Evolutionary conservation across 2,888 invertebrate species (phyloP), one percentile per base, ranked within the genome.

Genomic region (Bembecia ichneumoniformis): DNA sequence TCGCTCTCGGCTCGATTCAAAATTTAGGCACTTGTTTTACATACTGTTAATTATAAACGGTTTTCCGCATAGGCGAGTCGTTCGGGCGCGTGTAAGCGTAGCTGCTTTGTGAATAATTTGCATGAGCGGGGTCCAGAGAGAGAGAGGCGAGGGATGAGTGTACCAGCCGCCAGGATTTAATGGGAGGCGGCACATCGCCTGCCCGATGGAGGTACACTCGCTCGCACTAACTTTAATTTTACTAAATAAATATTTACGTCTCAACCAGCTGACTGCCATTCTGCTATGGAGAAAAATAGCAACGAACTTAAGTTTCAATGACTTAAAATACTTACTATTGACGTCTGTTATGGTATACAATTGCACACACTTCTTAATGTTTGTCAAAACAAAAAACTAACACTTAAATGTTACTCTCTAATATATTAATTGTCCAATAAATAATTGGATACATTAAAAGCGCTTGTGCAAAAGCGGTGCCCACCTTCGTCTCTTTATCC

Each of bases 71-170:
- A 70, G 74, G 71, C 74, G 72, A 68, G 71, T 63, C 67, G 65
- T 66, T 65, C 60, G 64, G 66, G 63, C 64, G 67, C 65, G 68
- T 71, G 71, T 70, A 72, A 69, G 70, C 68, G 68, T 69, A 69
- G 16, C 15, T 16, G 15, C 72, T 73, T 74, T 71, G 71, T 75
- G 73, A 78, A 77, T 77, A 77, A 79, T 79, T 79, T 77, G 74
- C 74, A 73, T 67, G 71, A 63, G 61, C 59, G 52, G 59, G 55
- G 61, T 51, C 47, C 60, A 61, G 62, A 57, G 15, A 1, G 15
- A 1, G 28, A 28, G 44, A 44, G 17, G 14, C 44, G 44, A 4
- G 16, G 15, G 28, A 28, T 28, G 28, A 28, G 7, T 28, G 28
- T 28, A 54, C 53, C 54, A 51, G 56, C 59, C 60, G 54, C 51